Base-by-base conservation (phyloP, 2,797 vertebrate genomes). In the Chaunax sp. region DNA sequence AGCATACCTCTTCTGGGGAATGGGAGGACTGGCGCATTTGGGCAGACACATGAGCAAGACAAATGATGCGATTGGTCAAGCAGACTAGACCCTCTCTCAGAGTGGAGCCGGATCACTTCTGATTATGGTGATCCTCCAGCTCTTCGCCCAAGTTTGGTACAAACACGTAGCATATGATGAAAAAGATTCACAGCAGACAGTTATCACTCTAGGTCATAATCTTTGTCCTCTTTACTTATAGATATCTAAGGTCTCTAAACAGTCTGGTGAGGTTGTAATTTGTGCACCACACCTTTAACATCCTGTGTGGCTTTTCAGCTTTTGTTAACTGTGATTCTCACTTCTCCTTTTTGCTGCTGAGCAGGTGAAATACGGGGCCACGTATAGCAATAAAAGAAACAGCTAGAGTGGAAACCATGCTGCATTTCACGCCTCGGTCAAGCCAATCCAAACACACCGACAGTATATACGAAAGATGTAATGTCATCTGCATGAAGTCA, bases 1-100 rank as follows among this genome's bases (percentile, higher is more conserved):
- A 94, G 68, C 92, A 91, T 92, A 85, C 87, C 89, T 92, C 81
- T 81, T 72, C 76, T 70, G 62, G 58, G 44, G 81, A 90, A 88
- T 33, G 71, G 75, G 81, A 82, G 79, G 82, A 77, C 83, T 74
- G 77, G 79, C 80, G 84, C 76, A 88, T 84, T 86, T 66, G 74
- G 87, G 86, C 81, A 89, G 91, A 91, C 79, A 78, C 77, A 84
- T 66, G 73, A 92, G 87, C 67, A 87, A 87, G 89, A 92, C 86
- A 85, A 90, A 92, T 75, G 84, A 88, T 60, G 67, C 50, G 46
- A 89, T 75, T 80, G 84, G 86, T 81, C 80, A 69, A 65, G 74
- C 75, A 78, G 80, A 78, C 64, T 69, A 66, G 78, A 83, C 64
- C 57, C 50, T 78, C 72, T 58, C 50, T 69, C 25, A 70, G 73